Base-by-base conservation (phyloP, 2,113 vertebrate genomes). In the Hippolais icterina region DNA sequence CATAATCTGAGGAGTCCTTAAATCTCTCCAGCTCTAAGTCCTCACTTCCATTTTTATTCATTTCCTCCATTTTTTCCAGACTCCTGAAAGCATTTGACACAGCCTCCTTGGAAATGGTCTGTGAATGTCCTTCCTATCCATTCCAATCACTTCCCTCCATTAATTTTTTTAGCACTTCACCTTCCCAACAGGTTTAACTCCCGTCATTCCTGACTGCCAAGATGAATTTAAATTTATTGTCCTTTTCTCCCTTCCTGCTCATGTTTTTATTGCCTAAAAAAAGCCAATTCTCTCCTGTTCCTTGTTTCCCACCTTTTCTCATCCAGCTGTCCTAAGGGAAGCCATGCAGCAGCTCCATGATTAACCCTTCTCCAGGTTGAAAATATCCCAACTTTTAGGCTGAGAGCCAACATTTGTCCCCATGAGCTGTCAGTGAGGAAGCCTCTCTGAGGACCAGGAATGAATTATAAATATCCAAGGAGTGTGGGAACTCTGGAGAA, bases 251-350 rank as follows among this genome's bases (percentile, higher is more conserved):
- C 29, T 42, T n/a, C 54, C 42, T 23, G 56, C 11, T 76, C 44
- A 3, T 1, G 21, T 47, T 75, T 42, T 56, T 6, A 13, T 14
- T 41, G 28, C 47, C 49, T n/a, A 28, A 76, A 90, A 63, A 0
- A 0, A 56, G 44, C 42, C 86, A 28, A 6, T 10, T 42, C 21
- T 16, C 2, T 5, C 29, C 1, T 0, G 39, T 6, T 42, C 15
- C 54, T 52, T 37, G 13, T n/a, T 70, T 46, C 14, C 35, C 35
- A 42, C 44, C 61, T 54, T 20, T 41, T 4, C 63, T 11, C 61
- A 18, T 4, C 16, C 35, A n/a, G 47, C 68, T 77, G 37, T 60
- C 15, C 2, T 3, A 11, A 47, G 41, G 6, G 47, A 24, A 79
- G 25, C 20, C 53, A 33, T 0, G 5, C 68, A 17, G 15, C 75